Evolutionary conservation across 1,140 invertebrate species (phyloP), one percentile per base, ranked within the genome.

Genomic region (Eupristina koningsbergeri): DNA sequence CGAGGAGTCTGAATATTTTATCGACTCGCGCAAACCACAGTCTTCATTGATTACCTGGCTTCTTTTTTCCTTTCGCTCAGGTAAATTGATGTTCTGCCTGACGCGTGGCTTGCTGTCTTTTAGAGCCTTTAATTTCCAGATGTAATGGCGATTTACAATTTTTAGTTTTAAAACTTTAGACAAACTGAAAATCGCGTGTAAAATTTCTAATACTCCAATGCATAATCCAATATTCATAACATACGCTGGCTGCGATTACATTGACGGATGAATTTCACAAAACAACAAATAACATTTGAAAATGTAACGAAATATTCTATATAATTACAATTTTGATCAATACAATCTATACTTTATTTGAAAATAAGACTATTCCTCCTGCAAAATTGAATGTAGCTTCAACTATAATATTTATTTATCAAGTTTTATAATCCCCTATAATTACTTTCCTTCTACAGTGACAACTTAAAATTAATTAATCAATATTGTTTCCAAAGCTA

Each of bases 1-100:
- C 34, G 19, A 13, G 47, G 31, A 45, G 50, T 53, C 22, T 61
- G 79, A 58, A 81, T 73, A 73, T 58, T 58, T 73, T 19, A 81
- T 69, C 1, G 53, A 19, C 29, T 15, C 61, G 39, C 50, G 67
- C 34, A 1, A 69, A 29, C 41, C 17, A 50, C 31, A 36, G 63
- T 19, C 50, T 80, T 64, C 36, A 78, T 64, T 64, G 61, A 78
- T 78, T 45, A 41, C 45, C 8, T 8, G 31, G 64, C 5, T 61
- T 78, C 26, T 1, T 3, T 3, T 61, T 61, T 45, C 19, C 45
- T 36, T 41, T 26, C 36, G 41, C 9, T 39, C 26, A 26, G 26
- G 36, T 11, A 73, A n/a, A 41, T 47, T 0, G 13, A 26, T 47
- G 0, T 73, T 47, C n/a, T 73, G 26, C 45, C 47, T 41, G 26